Evolutionary conservation across 2,888 invertebrate species (phyloP).

Genomic region (Acronicta alni): DNA sequence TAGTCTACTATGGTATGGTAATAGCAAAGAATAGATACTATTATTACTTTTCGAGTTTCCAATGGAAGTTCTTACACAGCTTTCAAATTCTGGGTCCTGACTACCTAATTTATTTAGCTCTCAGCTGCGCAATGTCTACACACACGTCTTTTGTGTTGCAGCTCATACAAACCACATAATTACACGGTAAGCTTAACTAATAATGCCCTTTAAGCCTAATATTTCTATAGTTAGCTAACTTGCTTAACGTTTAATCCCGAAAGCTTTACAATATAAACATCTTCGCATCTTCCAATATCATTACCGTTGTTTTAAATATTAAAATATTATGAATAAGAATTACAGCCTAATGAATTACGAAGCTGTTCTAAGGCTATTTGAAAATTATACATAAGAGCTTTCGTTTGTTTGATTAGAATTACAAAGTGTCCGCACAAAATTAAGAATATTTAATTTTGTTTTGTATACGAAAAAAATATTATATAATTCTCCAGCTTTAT

Average conservation of each 20-base stretch:
- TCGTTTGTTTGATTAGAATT: constrained; percentile 22
- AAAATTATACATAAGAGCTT: constrained; percentile 17
- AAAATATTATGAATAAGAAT: constrained; percentile 36
- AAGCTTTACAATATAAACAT: constrained; percentile 22
- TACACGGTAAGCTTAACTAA: constrained; percentile 17
- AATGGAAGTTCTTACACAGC: too few relatives aligned
- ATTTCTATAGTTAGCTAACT: constrained; percentile 11
- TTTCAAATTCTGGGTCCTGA: too few relatives aligned
- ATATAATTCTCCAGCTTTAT: too few relatives aligned
- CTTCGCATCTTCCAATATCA: constrained; percentile 17
- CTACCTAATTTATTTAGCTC: background rate
- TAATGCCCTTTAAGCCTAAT: constrained; percentile 7
- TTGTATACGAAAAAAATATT: too few relatives aligned
- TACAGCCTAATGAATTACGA: constrained; percentile 27
- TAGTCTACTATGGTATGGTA: too few relatives aligned
- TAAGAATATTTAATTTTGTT: too few relatives aligned
- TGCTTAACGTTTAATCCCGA: constrained; percentile 13
- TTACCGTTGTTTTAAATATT: constrained; percentile 37
- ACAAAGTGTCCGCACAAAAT: too few relatives aligned
- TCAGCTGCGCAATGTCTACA: constrained; percentile 15
- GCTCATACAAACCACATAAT: constrained; percentile 6
- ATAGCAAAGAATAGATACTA: too few relatives aligned
- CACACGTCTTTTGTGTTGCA: constrained; percentile 16
- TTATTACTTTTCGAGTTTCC: too few relatives aligned
- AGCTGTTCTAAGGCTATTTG: constrained; percentile 16